phyloP scores from a whole-genome alignment of 2,797 vertebrate genomes.

The Chelon auratus region DNA sequence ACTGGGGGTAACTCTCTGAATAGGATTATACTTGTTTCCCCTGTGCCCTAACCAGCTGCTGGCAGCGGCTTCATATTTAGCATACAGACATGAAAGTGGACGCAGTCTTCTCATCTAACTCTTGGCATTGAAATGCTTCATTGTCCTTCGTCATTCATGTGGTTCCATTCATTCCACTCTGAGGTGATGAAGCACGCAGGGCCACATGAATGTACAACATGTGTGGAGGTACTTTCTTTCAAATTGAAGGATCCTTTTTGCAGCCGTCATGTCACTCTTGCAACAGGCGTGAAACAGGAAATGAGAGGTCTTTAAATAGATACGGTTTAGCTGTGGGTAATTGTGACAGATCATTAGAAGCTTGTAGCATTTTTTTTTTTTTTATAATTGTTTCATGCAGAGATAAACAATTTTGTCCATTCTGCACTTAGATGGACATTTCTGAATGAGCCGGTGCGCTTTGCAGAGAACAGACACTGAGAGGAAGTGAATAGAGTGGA shows the following conservation, averaged over 20 bases:
- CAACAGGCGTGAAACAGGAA: not conserved
- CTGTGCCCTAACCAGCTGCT: not conserved
- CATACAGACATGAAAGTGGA: not conserved
- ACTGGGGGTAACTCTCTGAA: not conserved
- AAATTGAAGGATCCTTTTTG: constrained; percentile 7
- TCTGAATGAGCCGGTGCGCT: constrained; percentile 62
- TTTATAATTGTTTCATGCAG: constrained; percentile 12
- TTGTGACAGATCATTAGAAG: constrained; percentile 17
- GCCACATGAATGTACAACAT: not conserved
- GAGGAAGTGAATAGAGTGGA: constrained; percentile 49
- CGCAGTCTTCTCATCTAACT: not conserved
- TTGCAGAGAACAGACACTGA: constrained; percentile 15
- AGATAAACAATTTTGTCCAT: constrained; percentile 26
- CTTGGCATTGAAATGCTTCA: not conserved
- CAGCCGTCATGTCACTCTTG: not conserved
- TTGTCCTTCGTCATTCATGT: constrained; percentile 18
- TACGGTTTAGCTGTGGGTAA: not conserved
- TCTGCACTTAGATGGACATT: constrained; percentile 34
- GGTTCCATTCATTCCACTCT: constrained; percentile 1
- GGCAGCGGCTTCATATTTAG: not conserved
- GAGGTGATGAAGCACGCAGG: not conserved
- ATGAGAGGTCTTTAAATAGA: constrained; percentile 7
- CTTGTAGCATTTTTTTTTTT: not conserved
- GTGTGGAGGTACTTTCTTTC: not conserved
- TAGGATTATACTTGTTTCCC: not conserved